Percentiles rank a stretch among this genome's conserved stretches.
Conservation (phyloP, 1,140 invertebrate species). For the Neotoxoptera formosana region DNA sequence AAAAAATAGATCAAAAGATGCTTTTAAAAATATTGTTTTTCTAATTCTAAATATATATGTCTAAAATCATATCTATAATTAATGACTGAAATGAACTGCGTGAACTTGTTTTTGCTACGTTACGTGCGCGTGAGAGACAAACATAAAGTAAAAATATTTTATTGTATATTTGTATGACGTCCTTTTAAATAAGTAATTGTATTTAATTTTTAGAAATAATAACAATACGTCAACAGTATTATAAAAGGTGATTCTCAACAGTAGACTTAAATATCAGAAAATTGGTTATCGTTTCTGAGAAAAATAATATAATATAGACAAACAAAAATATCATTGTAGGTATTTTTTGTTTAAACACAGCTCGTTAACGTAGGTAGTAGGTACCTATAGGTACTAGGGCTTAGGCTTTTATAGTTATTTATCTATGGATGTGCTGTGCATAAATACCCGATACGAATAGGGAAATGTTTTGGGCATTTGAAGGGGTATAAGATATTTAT, state of each 20-base stretch:
- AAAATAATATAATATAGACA: neutral
- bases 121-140: too few species aligned
- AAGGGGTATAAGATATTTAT: too few species aligned
- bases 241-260: neutral
- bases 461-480: neutral
- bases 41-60: neutral
- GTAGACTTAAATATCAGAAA: neutral
- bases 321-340: neutral
- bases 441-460: too few species aligned
- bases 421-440: too few species aligned
- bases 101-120: too few species aligned
- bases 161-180: neutral
- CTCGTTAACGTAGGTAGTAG: neutral
- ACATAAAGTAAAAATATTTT: neutral
- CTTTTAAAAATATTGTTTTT: conserved; percentile 1
- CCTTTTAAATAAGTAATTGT: neutral
- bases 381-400: too few species aligned
- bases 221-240: neutral
- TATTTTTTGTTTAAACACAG: neutral
- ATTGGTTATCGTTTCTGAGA: neutral
- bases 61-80: neutral
- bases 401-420: too few species aligned
- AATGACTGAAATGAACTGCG: neutral
- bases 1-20: neutral
- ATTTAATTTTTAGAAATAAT: neutral